Evolutionary conservation across 2,113 vertebrate species (phyloP), one percentile per base, ranked within the genome.

Genomic region (Machaerirhynchus nigripectus): DNA sequence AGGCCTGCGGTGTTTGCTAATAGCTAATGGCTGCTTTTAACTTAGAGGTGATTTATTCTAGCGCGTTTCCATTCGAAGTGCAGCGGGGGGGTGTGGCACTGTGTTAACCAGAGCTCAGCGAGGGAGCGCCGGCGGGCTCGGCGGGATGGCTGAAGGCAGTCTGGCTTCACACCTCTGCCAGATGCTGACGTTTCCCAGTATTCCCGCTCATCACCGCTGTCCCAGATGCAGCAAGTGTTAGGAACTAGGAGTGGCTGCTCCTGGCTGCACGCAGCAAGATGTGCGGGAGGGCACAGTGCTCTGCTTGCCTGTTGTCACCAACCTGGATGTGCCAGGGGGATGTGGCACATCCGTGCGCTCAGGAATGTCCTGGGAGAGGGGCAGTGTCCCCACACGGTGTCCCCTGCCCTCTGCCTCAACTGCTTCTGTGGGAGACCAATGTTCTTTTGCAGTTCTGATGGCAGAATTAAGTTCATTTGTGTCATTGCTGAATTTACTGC

Each of bases 21-120:
- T 80, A 55, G 92, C 95, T 95, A 33, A 60, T 75, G 92, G 96
- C 91, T 93, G 56, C 94, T 95, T 67, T 35, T 81, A 83, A 96
- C 81, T 83, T 77, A 12, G 87, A 23, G n/a, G 88, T 83, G 95
- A 96, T 97, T 96, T 97, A 96, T 97, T 61, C 10, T 85, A 61
- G 84, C 1, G 20, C 15, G 4, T 18, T 64, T 9, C 56, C 11
- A 0, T 70, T 21, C 10, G 8, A 20, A 3, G 44, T 23, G 90
- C 92, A 13, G 87, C 24, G n/a, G 14, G 21, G 37, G 35, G 24
- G 53, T 69, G 52, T 11, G 31, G 19, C 12, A 15, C 53, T 10
- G 86, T 15, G 60, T 37, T n/a, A 19, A 88, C 39, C 67, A 5
- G 85, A 79, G 92, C 94, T 73, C 53, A 10, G 89, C 2, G 33